A percentile compares a stretch with the other conserved stretches of the same genome.
phyloP scores from a whole-genome alignment of 2,888 invertebrate species.

The Habrosyne pyritoides region DNA sequence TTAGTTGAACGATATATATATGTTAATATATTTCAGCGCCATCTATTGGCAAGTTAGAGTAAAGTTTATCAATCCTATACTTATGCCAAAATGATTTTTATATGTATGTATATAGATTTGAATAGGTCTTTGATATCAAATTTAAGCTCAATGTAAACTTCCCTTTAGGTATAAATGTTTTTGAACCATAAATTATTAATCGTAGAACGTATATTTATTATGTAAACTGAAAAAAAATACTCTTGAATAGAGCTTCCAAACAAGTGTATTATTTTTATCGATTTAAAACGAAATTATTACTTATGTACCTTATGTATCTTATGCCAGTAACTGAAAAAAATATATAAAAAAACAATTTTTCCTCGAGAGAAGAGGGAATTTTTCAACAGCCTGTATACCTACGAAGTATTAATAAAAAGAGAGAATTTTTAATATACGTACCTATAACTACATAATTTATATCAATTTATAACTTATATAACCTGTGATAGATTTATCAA shows the following conservation, averaged over 20 bases:
- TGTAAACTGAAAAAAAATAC: not conserved
- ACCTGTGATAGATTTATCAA: not conserved
- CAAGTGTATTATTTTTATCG: not conserved
- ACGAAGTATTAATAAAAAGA: not conserved
- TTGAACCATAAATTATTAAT: not conserved
- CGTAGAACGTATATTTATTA: not conserved
- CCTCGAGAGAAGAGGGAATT: not conserved
- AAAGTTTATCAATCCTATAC: too few species aligned
- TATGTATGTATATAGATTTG: too few species aligned
- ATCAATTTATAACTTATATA: too few species aligned
- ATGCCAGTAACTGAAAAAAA: too few species aligned
- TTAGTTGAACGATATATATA: too few species aligned
- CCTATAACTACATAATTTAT: too few species aligned
- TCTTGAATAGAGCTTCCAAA: not conserved
- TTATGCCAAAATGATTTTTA: too few species aligned
- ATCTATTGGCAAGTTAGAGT: too few species aligned
- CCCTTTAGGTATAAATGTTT: conserved; percentile 15
- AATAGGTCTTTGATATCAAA: not conserved
- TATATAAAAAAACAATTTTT: too few species aligned
- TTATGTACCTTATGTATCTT: too few species aligned
- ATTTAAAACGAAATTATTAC: not conserved
- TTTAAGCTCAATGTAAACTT: conserved; percentile 21
- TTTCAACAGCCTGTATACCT: not conserved
- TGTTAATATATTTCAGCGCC: too few species aligned
- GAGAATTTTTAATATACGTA: not conserved